Percentiles rank a stretch among this genome's conserved stretches.
These are phyloP conservation scores for Trogon melanurus DNA, from an alignment of 2,113 vertebrate genomes.

Conservation along the genomic window DNA sequence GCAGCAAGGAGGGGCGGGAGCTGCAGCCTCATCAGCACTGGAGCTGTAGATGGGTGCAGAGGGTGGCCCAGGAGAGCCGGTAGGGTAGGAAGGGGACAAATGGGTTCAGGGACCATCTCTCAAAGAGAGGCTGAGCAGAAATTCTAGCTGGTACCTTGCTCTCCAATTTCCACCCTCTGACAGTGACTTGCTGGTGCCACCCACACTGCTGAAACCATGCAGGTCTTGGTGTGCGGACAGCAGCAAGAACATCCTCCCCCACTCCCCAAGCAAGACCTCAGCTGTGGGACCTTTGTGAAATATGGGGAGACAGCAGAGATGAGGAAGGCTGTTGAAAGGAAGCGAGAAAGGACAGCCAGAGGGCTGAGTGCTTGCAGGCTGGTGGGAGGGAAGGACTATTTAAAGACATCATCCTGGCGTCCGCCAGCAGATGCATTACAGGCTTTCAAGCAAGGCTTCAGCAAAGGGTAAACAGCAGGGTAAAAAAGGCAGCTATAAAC, in stretches of 20 bases:
- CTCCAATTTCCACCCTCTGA: neutral
- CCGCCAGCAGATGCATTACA: neutral
- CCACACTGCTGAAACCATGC: neutral
- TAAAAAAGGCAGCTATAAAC: conserved; percentile 27
- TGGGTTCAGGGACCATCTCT: neutral
- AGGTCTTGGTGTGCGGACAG: neutral
- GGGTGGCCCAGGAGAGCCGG: neutral
- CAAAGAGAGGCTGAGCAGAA: neutral
- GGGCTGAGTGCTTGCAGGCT: neutral
- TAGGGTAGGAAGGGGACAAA: neutral
- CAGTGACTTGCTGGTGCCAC: neutral
- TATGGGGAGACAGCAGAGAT: neutral
- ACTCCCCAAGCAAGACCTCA: fast-evolving
- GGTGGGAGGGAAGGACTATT: neutral
- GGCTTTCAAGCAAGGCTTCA: conserved; percentile 26
- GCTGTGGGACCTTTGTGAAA: neutral
- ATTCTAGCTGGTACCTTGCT: neutral
- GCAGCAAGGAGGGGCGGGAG: neutral
- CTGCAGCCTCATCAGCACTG: neutral
- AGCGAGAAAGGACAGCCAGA: neutral
- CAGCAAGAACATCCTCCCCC: neutral
- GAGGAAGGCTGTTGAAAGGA: neutral
- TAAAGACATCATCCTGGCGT: neutral
- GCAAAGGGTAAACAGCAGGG: conserved; percentile 24
- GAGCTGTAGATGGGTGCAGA: neutral